Base-by-base conservation (phyloP, 1,140 invertebrate genomes). In the Drosophila chauvacae region DNA sequence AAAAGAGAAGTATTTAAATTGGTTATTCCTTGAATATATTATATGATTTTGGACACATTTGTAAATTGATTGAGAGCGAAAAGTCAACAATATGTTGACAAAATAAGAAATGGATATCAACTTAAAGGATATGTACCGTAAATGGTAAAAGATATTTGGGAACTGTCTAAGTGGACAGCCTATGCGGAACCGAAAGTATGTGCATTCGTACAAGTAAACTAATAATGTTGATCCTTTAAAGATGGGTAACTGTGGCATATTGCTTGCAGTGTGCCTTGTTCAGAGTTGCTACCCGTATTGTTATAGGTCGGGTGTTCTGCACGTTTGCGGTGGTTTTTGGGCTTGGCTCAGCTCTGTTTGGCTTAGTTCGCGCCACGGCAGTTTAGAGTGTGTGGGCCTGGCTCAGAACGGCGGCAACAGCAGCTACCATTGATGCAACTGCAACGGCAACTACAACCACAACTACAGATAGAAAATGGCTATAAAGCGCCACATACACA, bases 321-420 rank as follows among this genome's bases (percentile, higher is more conserved):
- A 77, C 66, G 81, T 85, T 65, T 81, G 82, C 65, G 51, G 41
- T 57, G 55, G 75, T 42, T 78, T 73, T 79, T 74, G 82, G 81
- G 81, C 83, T 85, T 86, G 82, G 81, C 74, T 69, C 14, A 47
- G 35, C 73, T 69, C 16, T 45, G 53, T 56, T 66, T 66, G 47
- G 70, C 56, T 62, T 72, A 72, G 47, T 35, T 60, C 11, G 26
- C 39, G 37, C 47, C 55, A 47, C 39, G 33, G 44, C 66, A 20
- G 44, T 70, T 44, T 14, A 10, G 26, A 59, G 62, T 56, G 35
- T 35, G 33, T 55, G 51, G 35, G 53, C 53, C 53, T 23, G 35
- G 35, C 11, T 39, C 20, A 56, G 53, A 56, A 39, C 53, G 20
- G 20, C 28, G 41, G 58, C 50, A 33, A 42, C 37, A 41, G 51